These are phyloP conservation scores for Eremobia ochroleuca DNA, from an alignment of 2,888 invertebrate species.

Conservation along the genomic window DNA sequence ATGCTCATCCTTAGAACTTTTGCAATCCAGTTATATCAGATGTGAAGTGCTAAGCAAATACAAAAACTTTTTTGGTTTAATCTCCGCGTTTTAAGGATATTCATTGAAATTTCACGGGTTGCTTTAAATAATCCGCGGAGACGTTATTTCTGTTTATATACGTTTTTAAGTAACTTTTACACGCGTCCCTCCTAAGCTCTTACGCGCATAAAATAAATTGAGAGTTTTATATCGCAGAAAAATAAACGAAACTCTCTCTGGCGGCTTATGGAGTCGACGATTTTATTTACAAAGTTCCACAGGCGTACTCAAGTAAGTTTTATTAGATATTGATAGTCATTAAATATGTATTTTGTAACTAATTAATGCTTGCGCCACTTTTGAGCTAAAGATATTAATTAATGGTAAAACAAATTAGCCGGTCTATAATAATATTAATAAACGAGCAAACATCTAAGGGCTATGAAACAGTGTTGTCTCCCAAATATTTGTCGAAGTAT, in stretches of 20 bases:
- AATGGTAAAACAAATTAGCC: conserved; percentile 27
- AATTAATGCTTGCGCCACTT: conserved; percentile 25
- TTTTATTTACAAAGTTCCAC: conserved; percentile 26
- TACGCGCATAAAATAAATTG: conserved; percentile 65
- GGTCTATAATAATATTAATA: conserved; percentile 8
- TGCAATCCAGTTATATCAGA: conserved; percentile 91
- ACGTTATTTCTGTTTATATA: conserved; percentile 79
- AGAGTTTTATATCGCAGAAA: conserved; percentile 50
- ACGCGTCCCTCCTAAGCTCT: conserved; percentile 64
- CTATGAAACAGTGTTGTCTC: conserved; percentile 66
- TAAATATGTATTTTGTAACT: conserved; percentile 38
- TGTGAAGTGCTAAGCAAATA: conserved; percentile 90
- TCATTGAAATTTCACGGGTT: conserved; percentile 88
- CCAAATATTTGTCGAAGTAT: conserved; percentile 78
- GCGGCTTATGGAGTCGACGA: conserved; percentile 10
- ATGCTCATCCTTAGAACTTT: conserved; percentile 90
- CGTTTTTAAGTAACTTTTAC: conserved; percentile 70
- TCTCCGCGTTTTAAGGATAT: conserved; percentile 89
- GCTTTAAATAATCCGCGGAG: conserved; percentile 87
- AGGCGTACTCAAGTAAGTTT: conserved; percentile 28
- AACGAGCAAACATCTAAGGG: conserved; percentile 40
- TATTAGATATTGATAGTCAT: conserved; percentile 42
- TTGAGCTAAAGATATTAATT: conserved; percentile 32
- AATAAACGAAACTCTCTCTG: conserved; percentile 47
- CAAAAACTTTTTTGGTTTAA: conserved; percentile 90